Conservation (phyloP, 1,140 invertebrate species). For the Choristoneura fumiferana region DNA sequence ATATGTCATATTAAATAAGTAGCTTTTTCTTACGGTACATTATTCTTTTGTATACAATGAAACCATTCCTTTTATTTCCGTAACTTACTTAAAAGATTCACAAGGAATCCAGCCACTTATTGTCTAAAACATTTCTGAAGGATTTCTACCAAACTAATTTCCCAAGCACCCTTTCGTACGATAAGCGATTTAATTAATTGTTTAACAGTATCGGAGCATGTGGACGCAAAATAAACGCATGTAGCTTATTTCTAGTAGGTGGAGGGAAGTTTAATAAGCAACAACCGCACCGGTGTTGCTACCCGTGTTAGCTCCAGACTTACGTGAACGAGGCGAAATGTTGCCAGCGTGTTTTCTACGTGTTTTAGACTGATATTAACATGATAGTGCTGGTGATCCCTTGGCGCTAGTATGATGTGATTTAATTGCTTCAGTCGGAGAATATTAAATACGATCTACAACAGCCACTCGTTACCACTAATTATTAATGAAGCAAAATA, state of each 20-base stretch:
- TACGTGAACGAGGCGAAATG: constrained; percentile 53
- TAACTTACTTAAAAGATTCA: too few species aligned
- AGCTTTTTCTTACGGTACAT: too few species aligned
- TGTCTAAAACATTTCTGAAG: too few species aligned
- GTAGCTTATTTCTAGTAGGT: constrained; percentile 36
- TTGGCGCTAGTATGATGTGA: constrained; percentile 3
- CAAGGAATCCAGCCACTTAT: too few species aligned
- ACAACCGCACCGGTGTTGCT: constrained; percentile 41
- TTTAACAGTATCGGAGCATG: constrained; percentile 8
- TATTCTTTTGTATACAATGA: too few species aligned
- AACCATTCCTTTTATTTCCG: too few species aligned
- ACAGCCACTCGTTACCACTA: background rate
- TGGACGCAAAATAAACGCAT: constrained; percentile 15
- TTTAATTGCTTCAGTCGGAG: constrained; percentile 17
- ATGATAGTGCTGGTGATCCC: constrained; percentile 26
- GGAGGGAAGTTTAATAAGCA: constrained; percentile 65
- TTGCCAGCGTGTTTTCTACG: constrained; percentile 42
- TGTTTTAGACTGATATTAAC: constrained; percentile 43
- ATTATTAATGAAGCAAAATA: background rate
- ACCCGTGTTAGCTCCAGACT: constrained; percentile 53
- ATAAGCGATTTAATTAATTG: constrained; percentile 12
- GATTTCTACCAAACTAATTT: too few species aligned
- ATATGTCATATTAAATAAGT: too few species aligned
- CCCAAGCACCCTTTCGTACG: too few species aligned
- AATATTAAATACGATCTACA: constrained; percentile 14